phyloP scores from a whole-genome alignment of 2,797 vertebrate genomes.

The Gallinago stenura region DNA sequence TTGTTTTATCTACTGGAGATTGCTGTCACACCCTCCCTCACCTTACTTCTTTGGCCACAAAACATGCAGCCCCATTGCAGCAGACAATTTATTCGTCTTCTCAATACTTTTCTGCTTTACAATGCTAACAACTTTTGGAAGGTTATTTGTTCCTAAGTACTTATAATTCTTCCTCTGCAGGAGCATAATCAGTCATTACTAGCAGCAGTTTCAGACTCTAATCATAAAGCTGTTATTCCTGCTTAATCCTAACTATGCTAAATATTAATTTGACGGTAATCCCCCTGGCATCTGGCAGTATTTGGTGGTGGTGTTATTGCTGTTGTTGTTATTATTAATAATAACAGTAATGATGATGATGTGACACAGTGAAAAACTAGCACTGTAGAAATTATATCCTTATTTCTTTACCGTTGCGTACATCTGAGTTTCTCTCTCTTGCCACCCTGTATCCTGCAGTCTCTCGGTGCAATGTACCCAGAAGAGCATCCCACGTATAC shows the following conservation, averaged over 20 bases:
- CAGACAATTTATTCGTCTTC: neutral
- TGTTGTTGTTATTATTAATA: neutral
- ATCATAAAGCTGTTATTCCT: constrained; percentile 40
- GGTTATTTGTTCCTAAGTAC: constrained; percentile 30
- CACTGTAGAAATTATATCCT: neutral
- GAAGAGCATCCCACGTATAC: fast-evolving
- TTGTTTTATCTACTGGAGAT: neutral
- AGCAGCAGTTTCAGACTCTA: neutral
- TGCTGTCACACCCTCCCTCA: neutral
- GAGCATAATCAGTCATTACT: constrained; percentile 29
- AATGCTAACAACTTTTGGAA: neutral
- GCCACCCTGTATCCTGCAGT: neutral
- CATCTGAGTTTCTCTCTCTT: neutral
- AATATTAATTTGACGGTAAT: constrained; percentile 19
- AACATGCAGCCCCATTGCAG: neutral
- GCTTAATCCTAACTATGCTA: constrained; percentile 21
- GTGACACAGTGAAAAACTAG: neutral
- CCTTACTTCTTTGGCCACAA: neutral
- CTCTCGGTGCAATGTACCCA: neutral
- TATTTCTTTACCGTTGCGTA: neutral
- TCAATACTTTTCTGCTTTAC: neutral
- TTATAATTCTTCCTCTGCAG: constrained; percentile 27
- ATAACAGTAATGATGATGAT: neutral
- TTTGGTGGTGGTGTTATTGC: neutral
- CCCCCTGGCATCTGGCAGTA: neutral